These are phyloP conservation scores for Aporrectodea caliginosa DNA, from an alignment of 1,140 invertebrate species.

Conservation along the genomic window DNA sequence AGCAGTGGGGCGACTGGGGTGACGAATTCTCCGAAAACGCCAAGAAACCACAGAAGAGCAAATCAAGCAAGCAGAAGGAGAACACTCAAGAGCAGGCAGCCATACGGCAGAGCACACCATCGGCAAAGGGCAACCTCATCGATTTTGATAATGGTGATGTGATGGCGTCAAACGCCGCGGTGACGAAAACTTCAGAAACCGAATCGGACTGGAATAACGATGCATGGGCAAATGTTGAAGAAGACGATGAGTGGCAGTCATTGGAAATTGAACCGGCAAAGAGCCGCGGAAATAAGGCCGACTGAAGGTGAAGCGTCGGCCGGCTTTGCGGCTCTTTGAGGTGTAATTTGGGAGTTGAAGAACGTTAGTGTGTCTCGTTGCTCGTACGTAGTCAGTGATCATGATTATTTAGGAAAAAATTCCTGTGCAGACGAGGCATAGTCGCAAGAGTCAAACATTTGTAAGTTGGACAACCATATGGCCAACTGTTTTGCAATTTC, in stretches of 20 bases:
- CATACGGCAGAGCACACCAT: background rate
- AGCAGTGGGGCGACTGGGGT: background rate
- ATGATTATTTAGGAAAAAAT: too few species aligned
- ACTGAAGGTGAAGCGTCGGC: too few species aligned
- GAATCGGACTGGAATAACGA: background rate
- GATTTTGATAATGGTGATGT: background rate
- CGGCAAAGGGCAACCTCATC: background rate
- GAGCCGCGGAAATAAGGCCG: too few species aligned
- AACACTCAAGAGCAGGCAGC: background rate
- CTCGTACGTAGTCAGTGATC: too few species aligned
- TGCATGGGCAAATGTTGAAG: background rate
- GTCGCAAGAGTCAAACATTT: too few species aligned
- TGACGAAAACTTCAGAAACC: background rate
- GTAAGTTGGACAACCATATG: too few species aligned
- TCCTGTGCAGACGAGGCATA: too few species aligned
- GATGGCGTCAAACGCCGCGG: background rate
- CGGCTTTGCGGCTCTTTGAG: too few species aligned
- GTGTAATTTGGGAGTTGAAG: too few species aligned
- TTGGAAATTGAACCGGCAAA: too few species aligned
- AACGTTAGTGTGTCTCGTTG: too few species aligned
- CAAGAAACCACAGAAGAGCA: background rate
- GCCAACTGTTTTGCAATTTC: too few species aligned
- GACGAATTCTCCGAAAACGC: background rate
- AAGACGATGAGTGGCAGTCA: background rate
- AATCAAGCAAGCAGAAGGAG: background rate